These are phyloP conservation scores for Papilio polytes DNA, from an alignment of 1,140 invertebrate genomes.

Conservation along the genomic window DNA sequence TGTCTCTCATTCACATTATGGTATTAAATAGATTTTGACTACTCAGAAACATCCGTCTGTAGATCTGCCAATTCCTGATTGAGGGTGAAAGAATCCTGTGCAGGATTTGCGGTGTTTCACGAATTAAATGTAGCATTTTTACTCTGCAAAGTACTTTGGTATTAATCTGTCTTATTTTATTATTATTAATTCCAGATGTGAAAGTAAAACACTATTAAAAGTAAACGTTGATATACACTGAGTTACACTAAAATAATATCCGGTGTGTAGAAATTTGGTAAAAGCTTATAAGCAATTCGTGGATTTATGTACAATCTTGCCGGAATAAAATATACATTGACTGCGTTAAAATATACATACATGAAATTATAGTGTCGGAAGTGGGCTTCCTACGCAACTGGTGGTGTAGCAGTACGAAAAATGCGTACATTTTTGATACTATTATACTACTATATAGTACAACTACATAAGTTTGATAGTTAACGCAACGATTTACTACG, in stretches of 20 bases:
- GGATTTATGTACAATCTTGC: not conserved
- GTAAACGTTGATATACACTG: not conserved
- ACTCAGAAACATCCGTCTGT: too few relatives aligned
- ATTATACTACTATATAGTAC: not conserved
- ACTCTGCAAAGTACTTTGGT: not conserved
- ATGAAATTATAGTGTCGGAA: not conserved
- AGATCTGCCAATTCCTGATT: not conserved
- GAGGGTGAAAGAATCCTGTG: too few relatives aligned
- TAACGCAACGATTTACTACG: too few relatives aligned
- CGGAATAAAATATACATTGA: constrained; percentile 12
- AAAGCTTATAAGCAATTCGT: not conserved
- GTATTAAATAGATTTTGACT: too few relatives aligned
- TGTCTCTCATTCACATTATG: too few relatives aligned
- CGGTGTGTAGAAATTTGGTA: not conserved
- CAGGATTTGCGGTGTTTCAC: too few relatives aligned
- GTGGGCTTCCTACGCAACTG: not conserved
- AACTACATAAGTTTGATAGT: not conserved
- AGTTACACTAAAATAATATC: not conserved
- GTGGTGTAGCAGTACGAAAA: too few relatives aligned
- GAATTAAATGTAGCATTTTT: too few relatives aligned
- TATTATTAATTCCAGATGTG: not conserved
- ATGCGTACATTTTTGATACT: not conserved
- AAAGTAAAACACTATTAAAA: not conserved
- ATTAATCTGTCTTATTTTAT: not conserved
- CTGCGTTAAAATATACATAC: constrained; percentile 2